Conservation (phyloP, 2,888 invertebrate genomes). For the Ctenicera cuprea region DNA sequence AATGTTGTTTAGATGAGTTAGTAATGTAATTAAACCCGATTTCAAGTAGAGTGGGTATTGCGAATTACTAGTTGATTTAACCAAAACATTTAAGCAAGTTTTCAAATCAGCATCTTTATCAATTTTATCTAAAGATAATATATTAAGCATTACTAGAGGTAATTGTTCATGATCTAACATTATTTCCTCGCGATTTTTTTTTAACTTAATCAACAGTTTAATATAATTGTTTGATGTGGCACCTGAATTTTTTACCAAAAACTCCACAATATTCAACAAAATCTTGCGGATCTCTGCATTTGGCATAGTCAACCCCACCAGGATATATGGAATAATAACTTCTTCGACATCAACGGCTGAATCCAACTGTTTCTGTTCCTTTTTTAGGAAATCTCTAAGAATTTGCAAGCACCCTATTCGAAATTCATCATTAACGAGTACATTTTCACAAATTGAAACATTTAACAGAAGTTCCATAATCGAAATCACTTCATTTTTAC, state of each 20-base stretch:
- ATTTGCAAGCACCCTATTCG: conserved; percentile 74
- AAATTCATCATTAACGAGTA: conserved; percentile 68
- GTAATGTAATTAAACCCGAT: conserved; percentile 69
- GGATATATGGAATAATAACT: conserved; percentile 73
- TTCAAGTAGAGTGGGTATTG: conserved; percentile 71
- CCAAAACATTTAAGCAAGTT: conserved; percentile 60
- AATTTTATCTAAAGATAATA: conserved; percentile 73
- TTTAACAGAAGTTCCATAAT: conserved; percentile 77
- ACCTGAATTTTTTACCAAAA: conserved; percentile 66
- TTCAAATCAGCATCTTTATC: conserved; percentile 61
- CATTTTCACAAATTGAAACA: conserved; percentile 70
- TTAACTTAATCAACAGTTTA: conserved; percentile 73
- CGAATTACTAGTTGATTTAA: conserved; percentile 67
- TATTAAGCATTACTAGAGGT: conserved; percentile 77
- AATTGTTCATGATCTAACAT: conserved; percentile 81
- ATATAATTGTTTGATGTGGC: conserved; percentile 70
- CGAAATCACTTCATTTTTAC: conserved; percentile 69
- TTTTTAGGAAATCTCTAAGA: conserved; percentile 53
- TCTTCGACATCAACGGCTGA: conserved; percentile 70
- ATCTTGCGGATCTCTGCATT: conserved; percentile 75
- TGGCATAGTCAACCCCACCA: conserved; percentile 77
- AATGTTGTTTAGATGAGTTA: conserved; percentile 64
- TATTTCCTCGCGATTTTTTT: conserved; percentile 77
- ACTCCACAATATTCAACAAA: conserved; percentile 75
- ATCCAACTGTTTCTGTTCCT: conserved; percentile 61